Percentiles rank a stretch among this genome's conserved stretches.
These are phyloP conservation scores for Drosophila paramelanica DNA, from an alignment of 2,888 invertebrate genomes.

Conservation along the genomic window DNA sequence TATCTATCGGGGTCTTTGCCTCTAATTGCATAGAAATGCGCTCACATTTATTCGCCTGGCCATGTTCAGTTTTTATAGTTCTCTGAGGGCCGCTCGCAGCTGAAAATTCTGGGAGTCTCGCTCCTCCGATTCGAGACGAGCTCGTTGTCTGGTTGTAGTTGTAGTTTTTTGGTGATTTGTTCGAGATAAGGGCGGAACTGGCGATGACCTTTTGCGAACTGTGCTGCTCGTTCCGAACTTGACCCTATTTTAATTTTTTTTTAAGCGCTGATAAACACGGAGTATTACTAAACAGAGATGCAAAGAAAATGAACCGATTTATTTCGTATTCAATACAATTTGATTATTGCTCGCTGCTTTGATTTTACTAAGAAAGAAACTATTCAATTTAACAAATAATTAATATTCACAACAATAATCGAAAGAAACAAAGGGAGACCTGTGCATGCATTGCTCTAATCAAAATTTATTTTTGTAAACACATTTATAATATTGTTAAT, in stretches of 20 bases:
- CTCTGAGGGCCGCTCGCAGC: slow-evolving; percentile 38
- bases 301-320: neutral
- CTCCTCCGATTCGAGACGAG: slow-evolving; percentile 13
- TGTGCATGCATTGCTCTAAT: too few species aligned
- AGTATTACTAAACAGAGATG: neutral
- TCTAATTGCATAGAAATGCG: slow-evolving; percentile 68
- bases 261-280: slow-evolving; percentile 17
- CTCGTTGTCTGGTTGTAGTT: slow-evolving; percentile 13
- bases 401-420: too few species aligned
- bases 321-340: neutral
- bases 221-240: slow-evolving; percentile 23
- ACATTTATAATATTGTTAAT: too few species aligned
- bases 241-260: slow-evolving; percentile 17
- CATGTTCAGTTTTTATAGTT: slow-evolving; percentile 26
- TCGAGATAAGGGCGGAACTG: slow-evolving; percentile 38
- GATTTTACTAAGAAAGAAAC: too few species aligned
- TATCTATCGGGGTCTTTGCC: slow-evolving; percentile 58
- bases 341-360: neutral
- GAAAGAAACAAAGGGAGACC: too few species aligned
- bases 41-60: slow-evolving; percentile 40
- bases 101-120: slow-evolving; percentile 11
- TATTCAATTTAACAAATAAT: too few species aligned
- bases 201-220: slow-evolving; percentile 25
- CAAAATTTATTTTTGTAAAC: too few species aligned
- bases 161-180: slow-evolving; percentile 28